These are phyloP conservation scores for Chaunax sp. DNA, from an alignment of 2,797 vertebrate genomes.

Conservation along the genomic window DNA sequence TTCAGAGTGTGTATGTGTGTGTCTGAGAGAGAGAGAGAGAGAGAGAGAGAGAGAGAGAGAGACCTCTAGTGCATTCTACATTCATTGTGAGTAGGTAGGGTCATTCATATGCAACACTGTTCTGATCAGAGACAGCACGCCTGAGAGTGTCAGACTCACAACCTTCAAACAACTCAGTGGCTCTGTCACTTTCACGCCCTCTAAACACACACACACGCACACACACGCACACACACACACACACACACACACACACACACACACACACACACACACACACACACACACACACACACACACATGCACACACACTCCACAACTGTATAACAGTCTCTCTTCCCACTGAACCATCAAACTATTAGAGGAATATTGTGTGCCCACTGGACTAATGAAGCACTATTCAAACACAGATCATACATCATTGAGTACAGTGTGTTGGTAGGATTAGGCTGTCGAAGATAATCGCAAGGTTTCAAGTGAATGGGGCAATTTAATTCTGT, in stretches of 20 bases:
- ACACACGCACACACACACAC: slow-evolving; percentile 5
- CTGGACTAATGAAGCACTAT: slow-evolving; percentile 62
- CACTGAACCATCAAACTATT: slow-evolving; percentile 4
- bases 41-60: slow-evolving; percentile 1
- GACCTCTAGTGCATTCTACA: slow-evolving; percentile 58
- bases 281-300: slow-evolving; percentile 20
- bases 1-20: slow-evolving; percentile 7
- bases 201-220: slow-evolving; percentile 19
- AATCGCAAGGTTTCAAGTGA: slow-evolving; percentile 55
- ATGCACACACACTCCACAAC: not conserved
- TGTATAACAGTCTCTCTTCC: slow-evolving; percentile 7
- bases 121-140: slow-evolving; percentile 61
- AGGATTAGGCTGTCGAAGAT: slow-evolving; percentile 68
- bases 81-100: slow-evolving; percentile 57
- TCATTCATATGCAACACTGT: slow-evolving; percentile 72
- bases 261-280: slow-evolving; percentile 14
- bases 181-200: slow-evolving; percentile 33
- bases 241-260: too few relatives aligned
- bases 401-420: slow-evolving; percentile 69
- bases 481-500: slow-evolving; percentile 58
- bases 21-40: slow-evolving; percentile 8
- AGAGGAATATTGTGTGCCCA: slow-evolving; percentile 40
- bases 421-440: slow-evolving; percentile 55
- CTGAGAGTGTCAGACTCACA: slow-evolving; percentile 63
- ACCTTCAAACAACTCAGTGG: slow-evolving; percentile 64